Base-by-base conservation (phyloP, 2,888 invertebrate species). In the Drosophila ezoana region DNA sequence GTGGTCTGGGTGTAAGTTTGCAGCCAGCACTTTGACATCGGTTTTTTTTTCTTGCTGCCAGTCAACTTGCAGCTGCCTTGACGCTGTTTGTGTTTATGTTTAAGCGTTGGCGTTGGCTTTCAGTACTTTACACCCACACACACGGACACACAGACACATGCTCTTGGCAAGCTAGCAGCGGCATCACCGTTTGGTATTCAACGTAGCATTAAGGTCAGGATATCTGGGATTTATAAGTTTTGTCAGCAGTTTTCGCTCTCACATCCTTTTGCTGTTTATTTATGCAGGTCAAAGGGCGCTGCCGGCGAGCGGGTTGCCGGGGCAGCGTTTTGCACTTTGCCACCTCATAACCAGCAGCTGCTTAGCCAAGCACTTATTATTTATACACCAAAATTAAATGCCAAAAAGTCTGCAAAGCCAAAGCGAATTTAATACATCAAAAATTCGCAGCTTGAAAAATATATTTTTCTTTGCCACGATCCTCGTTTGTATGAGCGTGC, bases 201-300 rank as follows among this genome's bases (percentile, higher is more conserved):
- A 72, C 79, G 75, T 71, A 69, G 90, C 90, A 89, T 89, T 90
- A 90, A 87, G 90, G 87, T 85, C 90, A 90, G 90, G 81, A 89
- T 88, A 89, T 89, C 81, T 81, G 77, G 85, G 90, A 89, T 89
- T 89, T 90, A 87, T 80, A 87, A 81, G 81, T 89, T 87, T 90
- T 79, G 87, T 79, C 85, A 87, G 85, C 89, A 85, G 74, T 77
- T 81, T 81, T 79, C 75, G 60, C 66, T 79, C 72, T 79, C 78
- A 33, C 68, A 75, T 70, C 67, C 68, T 57, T 71, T 74, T 43
- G 52, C 68, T 61, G 57, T 44, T 83, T 88, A 82, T 73, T 79
- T 82, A 87, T 82, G 86, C 86, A 85, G 82, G 76, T 67, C 68
- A 68, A 60, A 57, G 66, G 56, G 32, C 49, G 45, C 33, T 10